phyloP scores from a whole-genome alignment of 2,113 vertebrate species.

The Penelope pileata region DNA sequence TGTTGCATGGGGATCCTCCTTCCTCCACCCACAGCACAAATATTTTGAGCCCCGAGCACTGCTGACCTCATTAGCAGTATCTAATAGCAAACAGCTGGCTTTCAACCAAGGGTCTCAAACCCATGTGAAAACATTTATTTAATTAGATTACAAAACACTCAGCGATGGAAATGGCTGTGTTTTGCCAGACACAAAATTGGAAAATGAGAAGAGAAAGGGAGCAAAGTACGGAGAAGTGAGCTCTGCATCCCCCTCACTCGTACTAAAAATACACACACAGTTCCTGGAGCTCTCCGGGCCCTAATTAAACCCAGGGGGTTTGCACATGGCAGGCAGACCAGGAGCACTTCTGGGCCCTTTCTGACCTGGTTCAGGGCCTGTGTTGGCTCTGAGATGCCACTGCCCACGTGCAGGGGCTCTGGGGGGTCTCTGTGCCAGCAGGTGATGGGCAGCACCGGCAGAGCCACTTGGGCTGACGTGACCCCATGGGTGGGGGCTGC shows the following conservation, averaged over 20 bases:
- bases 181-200: neutral
- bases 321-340: fast-evolving
- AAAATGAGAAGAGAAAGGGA: neutral
- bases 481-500: neutral
- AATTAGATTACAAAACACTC: neutral
- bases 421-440: too few relatives aligned
- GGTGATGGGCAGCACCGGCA: neutral
- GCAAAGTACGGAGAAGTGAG: neutral
- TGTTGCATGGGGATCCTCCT: fast-evolving
- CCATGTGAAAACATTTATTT: neutral
- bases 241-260: neutral
- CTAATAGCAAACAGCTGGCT: neutral
- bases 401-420: too few relatives aligned
- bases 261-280: neutral
- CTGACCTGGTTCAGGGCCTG: neutral
- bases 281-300: neutral
- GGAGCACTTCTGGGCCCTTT: neutral
- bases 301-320: neutral
- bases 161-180: neutral
- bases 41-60: neutral
- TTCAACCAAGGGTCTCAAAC: neutral
- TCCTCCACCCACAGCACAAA: neutral
- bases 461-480: neutral
- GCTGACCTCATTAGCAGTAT: neutral
- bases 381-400: neutral